Evolutionary conservation across 2,888 invertebrate genomes (phyloP).

Genomic region (Chironomus tentans): DNA sequence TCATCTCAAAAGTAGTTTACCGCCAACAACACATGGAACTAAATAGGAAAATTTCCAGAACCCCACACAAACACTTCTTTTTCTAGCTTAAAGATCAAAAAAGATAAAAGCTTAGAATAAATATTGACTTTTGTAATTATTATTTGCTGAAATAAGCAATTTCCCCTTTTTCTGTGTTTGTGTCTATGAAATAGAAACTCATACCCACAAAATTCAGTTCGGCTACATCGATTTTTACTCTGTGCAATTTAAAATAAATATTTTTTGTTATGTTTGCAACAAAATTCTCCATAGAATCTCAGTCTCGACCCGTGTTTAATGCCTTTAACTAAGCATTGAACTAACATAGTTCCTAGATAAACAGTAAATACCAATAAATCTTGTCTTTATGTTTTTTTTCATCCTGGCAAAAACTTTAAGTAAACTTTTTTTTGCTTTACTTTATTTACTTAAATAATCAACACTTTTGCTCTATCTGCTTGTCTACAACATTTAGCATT

Average conservation of each 20-base stretch:
- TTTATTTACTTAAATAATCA: conserved; percentile 16
- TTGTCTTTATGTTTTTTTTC: neutral
- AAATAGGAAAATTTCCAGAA: no score
- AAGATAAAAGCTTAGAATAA: conserved; percentile 11
- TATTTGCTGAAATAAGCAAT: conserved; percentile 27
- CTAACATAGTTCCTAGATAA: neutral
- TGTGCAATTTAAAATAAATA: neutral
- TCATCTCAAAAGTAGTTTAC: no score
- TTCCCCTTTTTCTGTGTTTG: neutral
- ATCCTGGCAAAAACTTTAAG: neutral
- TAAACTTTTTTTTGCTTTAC: neutral
- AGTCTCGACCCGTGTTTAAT: no score
- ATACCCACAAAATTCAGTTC: neutral
- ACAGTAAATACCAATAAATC: conserved; percentile 18
- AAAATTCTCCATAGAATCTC: no score
- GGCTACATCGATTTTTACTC: neutral
- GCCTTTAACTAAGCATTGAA: neutral
- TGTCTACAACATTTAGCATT: no score
- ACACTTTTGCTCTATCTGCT: neutral
- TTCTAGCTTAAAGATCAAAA: neutral
- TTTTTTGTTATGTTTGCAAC: no score
- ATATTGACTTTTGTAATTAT: conserved; percentile 27
- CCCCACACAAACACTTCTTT: neutral
- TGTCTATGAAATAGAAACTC: neutral
- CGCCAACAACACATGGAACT: no score